Evolutionary conservation across 1,140 invertebrate genomes (phyloP).

Genomic region (Odontomachus brunneus): DNA sequence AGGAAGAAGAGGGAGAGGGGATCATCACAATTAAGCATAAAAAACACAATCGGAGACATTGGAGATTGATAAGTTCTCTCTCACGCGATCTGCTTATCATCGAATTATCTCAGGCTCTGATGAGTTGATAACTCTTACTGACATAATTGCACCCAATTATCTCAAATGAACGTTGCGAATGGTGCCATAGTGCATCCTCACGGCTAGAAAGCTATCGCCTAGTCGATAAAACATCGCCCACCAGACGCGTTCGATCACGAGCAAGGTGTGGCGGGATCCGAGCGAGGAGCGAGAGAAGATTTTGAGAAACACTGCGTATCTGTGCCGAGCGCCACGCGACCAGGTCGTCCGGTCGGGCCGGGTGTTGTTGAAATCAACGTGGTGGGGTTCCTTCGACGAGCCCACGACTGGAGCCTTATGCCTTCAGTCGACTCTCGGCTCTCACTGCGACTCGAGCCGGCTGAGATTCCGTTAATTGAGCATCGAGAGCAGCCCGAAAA

Average conservation of each 20-base stretch:
- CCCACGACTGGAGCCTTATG: slow-evolving; percentile 77
- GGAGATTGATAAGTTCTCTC: not conserved
- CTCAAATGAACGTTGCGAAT: too few species aligned
- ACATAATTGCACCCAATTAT: too few species aligned
- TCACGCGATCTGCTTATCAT: slow-evolving; percentile 2
- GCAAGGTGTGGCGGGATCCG: not conserved
- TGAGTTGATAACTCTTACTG: not conserved
- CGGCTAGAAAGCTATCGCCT: not conserved
- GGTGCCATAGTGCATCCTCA: too few species aligned
- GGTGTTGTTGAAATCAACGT: slow-evolving; percentile 83
- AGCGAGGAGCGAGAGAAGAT: slow-evolving; percentile 23
- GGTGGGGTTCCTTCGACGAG: slow-evolving; percentile 81
- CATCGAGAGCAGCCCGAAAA: slow-evolving; percentile 50
- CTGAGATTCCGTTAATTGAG: slow-evolving; percentile 75
- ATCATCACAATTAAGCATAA: too few species aligned
- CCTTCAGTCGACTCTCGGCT: slow-evolving; percentile 83
- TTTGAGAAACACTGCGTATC: slow-evolving; percentile 82
- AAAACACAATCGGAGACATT: too few species aligned
- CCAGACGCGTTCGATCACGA: not conserved
- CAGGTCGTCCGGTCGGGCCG: slow-evolving; percentile 78
- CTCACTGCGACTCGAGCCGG: slow-evolving; percentile 78
- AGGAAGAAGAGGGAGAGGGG: too few species aligned
- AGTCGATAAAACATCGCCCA: too few species aligned
- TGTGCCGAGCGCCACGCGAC: slow-evolving; percentile 82
- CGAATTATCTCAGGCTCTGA: not conserved